Evolutionary conservation across 2,113 vertebrate genomes (phyloP), one percentile per base, ranked within the genome.

Genomic region (Ia io): DNA sequence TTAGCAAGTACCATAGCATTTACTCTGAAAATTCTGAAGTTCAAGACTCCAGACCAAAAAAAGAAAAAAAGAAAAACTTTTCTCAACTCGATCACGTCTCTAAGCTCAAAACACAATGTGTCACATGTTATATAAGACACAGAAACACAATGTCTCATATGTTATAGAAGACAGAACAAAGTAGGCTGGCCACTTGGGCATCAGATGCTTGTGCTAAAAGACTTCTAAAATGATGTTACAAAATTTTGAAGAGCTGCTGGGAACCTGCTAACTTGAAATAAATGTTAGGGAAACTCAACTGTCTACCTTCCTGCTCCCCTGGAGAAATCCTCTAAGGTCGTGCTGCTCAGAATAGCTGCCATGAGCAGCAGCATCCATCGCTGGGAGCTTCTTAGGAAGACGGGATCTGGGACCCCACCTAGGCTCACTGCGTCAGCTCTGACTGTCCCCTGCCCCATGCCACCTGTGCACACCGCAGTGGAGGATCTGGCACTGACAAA

Each of bases 71-170:
- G 37, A 4, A 12, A n/a, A 53, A 8, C 30, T 51, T 65, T 93
- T 80, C 61, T 74, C 30, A 69, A 49, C 40, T 74, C 37, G 13
- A 71, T 87, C 69, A 20, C 8, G 12, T 71, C 63, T 83, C 35
- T 65, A 61, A 92, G 47, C 35, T 94, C 53, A 90, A 90, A 96
- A 63, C 76, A 76, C 56, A 28, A 67, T 49, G 6, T 14, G 28
- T 47, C 35, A 5, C 20, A 42, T 25, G 23, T 88, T 92, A 53
- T 2, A 25, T 25, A 88, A 89, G 23, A 61, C 9, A 61, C 28
- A 61, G 56, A 61, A 96, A 56, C 76, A 71, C 47, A 32, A 67
- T 49, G 6, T 14, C 20, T 42, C n/a, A 6, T 16, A 37, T 22
- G 23, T 83, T 92, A 53, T 3, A 37, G 32, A 90, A 90, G 32